These are phyloP conservation scores for Drosophila sturtevanti DNA, from an alignment of 1,140 invertebrate species.

Conservation along the genomic window DNA sequence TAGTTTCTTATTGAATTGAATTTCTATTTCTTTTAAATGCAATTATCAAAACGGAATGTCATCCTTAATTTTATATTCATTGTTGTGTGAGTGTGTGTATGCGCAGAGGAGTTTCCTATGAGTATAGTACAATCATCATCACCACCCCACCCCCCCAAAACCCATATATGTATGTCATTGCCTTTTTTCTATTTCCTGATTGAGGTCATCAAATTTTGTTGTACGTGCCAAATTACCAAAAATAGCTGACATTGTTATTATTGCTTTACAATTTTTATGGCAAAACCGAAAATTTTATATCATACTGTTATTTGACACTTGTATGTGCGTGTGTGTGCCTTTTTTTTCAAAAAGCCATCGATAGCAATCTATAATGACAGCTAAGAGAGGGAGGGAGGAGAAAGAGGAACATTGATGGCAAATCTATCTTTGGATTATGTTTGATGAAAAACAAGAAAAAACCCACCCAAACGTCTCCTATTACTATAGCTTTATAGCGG, in stretches of 20 bases:
- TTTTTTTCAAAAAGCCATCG: not conserved
- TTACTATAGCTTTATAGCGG: not conserved
- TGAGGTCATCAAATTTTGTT: slow-evolving; percentile 38
- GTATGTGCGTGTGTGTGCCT: not conserved
- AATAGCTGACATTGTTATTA: slow-evolving; percentile 46
- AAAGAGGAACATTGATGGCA: not conserved
- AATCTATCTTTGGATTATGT: not conserved
- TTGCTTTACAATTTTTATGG: slow-evolving; percentile 45
- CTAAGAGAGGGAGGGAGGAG: not conserved
- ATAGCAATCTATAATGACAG: not conserved
- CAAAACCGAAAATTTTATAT: slow-evolving; percentile 11
- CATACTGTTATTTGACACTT: slow-evolving; percentile 36
- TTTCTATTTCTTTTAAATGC: slow-evolving; percentile 29
- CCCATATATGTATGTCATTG: slow-evolving; percentile 15
- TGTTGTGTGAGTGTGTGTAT: slow-evolving; percentile 36
- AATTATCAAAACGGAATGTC: slow-evolving; percentile 68
- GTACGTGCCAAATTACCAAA: slow-evolving; percentile 63
- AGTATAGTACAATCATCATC: too few species aligned
- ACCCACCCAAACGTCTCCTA: too few species aligned
- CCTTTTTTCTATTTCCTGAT: slow-evolving; percentile 22
- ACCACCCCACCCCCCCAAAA: not conserved
- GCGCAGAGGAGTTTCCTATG: too few species aligned
- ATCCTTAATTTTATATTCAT: slow-evolving; percentile 61
- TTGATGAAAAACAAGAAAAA: slow-evolving; percentile 4
- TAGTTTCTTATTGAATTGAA: not conserved